Percentiles rank a stretch among this genome's conserved stretches.
Conservation (phyloP, 1,140 invertebrate genomes). For the Battus philenor region DNA sequence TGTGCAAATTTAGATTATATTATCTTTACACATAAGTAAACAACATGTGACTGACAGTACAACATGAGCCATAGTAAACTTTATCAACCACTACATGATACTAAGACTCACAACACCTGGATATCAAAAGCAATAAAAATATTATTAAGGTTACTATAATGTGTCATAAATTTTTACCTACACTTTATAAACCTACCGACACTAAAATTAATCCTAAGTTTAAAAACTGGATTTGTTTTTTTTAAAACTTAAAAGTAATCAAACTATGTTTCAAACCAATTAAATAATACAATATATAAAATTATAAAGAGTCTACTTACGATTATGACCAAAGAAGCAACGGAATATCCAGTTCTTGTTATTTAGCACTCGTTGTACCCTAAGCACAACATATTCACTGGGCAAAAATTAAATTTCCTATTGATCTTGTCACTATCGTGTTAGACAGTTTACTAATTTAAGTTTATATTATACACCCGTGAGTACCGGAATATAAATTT, state of each 20-base stretch:
- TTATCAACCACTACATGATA: background rate
- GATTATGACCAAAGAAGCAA: conserved; percentile 7
- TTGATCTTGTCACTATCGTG: conserved; percentile 36
- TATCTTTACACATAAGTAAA: conserved; percentile 13
- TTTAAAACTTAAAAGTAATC: too few species aligned
- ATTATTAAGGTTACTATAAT: conserved; percentile 18
- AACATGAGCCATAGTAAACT: background rate
- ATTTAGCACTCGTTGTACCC: conserved; percentile 38
- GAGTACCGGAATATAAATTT: conserved; percentile 22
- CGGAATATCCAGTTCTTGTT: conserved; percentile 23
- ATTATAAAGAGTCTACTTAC: too few species aligned
- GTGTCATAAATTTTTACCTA: too few species aligned
- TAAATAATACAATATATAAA: too few species aligned
- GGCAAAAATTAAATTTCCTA: conserved; percentile 42
- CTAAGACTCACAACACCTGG: background rate
- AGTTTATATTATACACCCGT: conserved; percentile 25
- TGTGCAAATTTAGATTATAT: conserved; percentile 8
- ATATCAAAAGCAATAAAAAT: conserved; percentile 12
- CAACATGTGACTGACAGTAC: conserved; percentile 4
- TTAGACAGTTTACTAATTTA: conserved; percentile 20
- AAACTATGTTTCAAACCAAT: too few species aligned
- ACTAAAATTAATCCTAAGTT: too few species aligned
- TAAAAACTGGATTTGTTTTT: too few species aligned
- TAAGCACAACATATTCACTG: conserved; percentile 41
- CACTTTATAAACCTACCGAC: too few species aligned